These are phyloP conservation scores for Plecturocebus donacophilus DNA, from an alignment of 2,113 vertebrate species.

Conservation along the genomic window DNA sequence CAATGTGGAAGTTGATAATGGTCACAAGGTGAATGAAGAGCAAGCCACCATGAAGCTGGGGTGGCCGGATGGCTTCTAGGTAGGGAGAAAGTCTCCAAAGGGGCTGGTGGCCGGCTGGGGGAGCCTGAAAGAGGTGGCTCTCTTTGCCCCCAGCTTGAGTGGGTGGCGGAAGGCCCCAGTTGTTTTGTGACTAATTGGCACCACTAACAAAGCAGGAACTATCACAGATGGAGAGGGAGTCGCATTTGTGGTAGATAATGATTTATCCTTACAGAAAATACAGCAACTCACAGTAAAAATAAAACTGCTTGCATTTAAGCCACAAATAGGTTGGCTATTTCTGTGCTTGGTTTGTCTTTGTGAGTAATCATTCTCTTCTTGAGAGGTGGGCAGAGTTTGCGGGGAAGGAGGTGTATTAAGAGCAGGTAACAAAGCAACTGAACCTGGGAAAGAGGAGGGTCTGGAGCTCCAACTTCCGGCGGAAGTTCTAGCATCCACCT, in stretches of 20 bases:
- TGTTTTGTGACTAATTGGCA: slow-evolving; percentile 66
- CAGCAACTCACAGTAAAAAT: slow-evolving; percentile 68
- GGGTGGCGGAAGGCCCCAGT: background rate
- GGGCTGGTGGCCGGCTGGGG: rapidly evolving
- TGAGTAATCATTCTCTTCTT: slow-evolving; percentile 42
- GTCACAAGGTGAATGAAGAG: background rate
- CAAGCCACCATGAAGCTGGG: background rate
- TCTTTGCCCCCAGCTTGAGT: background rate
- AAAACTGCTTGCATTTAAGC: slow-evolving; percentile 69
- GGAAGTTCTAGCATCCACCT: background rate
- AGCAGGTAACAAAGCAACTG: background rate
- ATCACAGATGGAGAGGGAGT: slow-evolving; percentile 59
- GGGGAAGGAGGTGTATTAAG: background rate
- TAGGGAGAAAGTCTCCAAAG: no score
- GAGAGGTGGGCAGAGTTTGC: slow-evolving; percentile 33
- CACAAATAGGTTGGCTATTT: slow-evolving; percentile 77
- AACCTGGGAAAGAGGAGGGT: background rate
- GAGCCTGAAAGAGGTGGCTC: background rate
- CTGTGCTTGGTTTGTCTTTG: slow-evolving; percentile 60
- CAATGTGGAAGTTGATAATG: background rate
- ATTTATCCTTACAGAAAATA: slow-evolving; percentile 69
- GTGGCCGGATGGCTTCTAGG: background rate
- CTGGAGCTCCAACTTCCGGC: background rate
- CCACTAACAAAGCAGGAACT: slow-evolving; percentile 17
- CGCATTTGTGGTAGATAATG: slow-evolving; percentile 53